These are phyloP conservation scores for Meda fulgida DNA, from an alignment of 2,797 vertebrate species.

Conservation along the genomic window DNA sequence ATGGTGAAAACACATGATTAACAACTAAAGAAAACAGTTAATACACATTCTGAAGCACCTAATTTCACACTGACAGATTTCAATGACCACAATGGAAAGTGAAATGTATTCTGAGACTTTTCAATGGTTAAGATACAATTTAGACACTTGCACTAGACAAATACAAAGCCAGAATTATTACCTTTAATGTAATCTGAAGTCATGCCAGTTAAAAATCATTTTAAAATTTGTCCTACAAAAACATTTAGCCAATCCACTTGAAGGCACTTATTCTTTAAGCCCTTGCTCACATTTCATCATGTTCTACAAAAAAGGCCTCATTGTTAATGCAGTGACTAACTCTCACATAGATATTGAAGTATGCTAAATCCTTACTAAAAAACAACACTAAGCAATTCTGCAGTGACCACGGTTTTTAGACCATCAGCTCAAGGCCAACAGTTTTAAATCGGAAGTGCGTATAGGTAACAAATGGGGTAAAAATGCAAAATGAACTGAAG, in stretches of 20 bases:
- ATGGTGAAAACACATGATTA: slow-evolving; percentile 3
- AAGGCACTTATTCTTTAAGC: slow-evolving; percentile 31
- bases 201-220: neutral
- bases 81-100: neutral
- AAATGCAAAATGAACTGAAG: neutral
- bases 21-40: neutral
- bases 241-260: neutral
- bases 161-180: slow-evolving; percentile 1
- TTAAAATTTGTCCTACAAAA: neutral
- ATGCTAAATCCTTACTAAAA: neutral
- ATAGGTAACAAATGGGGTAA: slow-evolving; percentile 10
- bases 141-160: slow-evolving; percentile 8
- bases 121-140: neutral
- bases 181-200: slow-evolving; percentile 3
- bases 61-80: neutral
- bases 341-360: neutral
- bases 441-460: slow-evolving; percentile 4
- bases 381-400: neutral
- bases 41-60: neutral
- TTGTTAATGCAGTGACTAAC: neutral
- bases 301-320: slow-evolving; percentile 1
- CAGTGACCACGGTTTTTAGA: slow-evolving; percentile 11
- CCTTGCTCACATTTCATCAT: neutral
- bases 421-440: neutral
- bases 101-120: neutral